These are phyloP conservation scores for Xiphorhynchus erythropygius DNA, from an alignment of 2,797 vertebrate species.

Conservation along the genomic window DNA sequence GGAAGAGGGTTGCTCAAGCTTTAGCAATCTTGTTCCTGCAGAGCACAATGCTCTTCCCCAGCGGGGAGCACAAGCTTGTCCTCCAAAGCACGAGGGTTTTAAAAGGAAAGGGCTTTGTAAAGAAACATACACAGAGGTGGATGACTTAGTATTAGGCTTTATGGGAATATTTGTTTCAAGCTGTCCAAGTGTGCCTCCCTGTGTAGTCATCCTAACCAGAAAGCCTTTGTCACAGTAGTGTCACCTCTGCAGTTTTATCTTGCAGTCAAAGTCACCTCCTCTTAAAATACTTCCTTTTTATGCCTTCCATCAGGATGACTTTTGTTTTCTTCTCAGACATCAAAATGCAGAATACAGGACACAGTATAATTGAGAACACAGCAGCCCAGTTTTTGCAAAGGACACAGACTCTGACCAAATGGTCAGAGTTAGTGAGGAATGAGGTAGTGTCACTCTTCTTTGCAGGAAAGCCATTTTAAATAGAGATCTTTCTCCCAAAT, in stretches of 20 bases:
- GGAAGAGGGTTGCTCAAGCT: not conserved
- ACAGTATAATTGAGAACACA: not conserved
- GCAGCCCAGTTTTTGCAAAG: not conserved
- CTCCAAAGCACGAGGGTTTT: not conserved
- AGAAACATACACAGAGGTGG: not conserved
- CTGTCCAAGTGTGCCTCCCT: not conserved
- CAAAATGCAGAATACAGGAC: not conserved
- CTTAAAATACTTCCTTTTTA: not conserved
- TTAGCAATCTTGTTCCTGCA: not conserved
- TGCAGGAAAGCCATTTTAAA: not conserved
- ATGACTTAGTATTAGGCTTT: not conserved
- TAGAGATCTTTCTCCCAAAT: not conserved
- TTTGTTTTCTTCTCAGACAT: not conserved
- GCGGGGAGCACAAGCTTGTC: not conserved
- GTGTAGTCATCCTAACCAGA: not conserved
- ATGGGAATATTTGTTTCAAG: not conserved
- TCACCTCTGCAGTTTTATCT: not conserved
- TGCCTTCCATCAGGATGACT: not conserved
- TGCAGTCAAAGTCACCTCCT: not conserved
- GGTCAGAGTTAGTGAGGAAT: not conserved
- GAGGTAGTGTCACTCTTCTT: not conserved
- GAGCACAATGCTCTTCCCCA: not conserved
- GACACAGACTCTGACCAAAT: not conserved
- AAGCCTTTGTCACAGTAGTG: not conserved
- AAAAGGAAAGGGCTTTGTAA: not conserved